Evolutionary conservation across 2,113 vertebrate genomes (phyloP).

Genomic region (Cyphomyrus discorhynchus): DNA sequence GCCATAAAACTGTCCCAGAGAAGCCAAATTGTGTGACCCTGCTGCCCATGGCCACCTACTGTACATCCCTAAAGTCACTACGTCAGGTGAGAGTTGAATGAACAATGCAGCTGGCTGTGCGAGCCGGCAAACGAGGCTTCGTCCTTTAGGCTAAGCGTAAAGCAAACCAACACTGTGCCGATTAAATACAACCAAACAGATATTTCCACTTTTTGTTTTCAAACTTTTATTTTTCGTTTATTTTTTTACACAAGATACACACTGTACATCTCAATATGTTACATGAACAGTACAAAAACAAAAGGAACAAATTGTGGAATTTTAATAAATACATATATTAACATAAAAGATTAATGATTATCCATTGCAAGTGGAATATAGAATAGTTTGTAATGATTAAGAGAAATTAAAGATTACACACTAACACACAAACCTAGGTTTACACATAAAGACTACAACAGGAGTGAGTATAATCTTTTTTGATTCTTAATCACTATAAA

Average conservation of each 20-base stretch:
- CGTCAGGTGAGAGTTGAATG: not conserved
- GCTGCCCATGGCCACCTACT: not conserved
- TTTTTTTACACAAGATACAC: constrained; percentile 8
- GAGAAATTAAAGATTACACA: not conserved
- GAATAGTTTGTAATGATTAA: constrained; percentile 4
- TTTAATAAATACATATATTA: constrained; percentile 10
- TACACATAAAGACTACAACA: not conserved
- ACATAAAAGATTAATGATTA: not conserved
- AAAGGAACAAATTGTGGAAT: not conserved
- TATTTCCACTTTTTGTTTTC: not conserved
- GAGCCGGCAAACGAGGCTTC: not conserved
- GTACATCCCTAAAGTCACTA: not conserved
- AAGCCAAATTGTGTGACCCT: not conserved
- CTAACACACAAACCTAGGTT: not conserved
- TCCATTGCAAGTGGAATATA: constrained; percentile 11
- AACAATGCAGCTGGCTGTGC: not conserved
- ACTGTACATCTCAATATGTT: constrained; percentile 1
- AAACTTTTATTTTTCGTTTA: not conserved
- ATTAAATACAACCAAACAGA: not conserved
- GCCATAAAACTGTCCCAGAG: not conserved
- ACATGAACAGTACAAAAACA: constrained; percentile 14
- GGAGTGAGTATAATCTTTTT: not conserved
- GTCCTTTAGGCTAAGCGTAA: not conserved
- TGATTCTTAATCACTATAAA: constrained; percentile 15
- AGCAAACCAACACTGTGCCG: not conserved